Conservation (phyloP, 2,797 vertebrate genomes). For the Strix occidentalis region DNA sequence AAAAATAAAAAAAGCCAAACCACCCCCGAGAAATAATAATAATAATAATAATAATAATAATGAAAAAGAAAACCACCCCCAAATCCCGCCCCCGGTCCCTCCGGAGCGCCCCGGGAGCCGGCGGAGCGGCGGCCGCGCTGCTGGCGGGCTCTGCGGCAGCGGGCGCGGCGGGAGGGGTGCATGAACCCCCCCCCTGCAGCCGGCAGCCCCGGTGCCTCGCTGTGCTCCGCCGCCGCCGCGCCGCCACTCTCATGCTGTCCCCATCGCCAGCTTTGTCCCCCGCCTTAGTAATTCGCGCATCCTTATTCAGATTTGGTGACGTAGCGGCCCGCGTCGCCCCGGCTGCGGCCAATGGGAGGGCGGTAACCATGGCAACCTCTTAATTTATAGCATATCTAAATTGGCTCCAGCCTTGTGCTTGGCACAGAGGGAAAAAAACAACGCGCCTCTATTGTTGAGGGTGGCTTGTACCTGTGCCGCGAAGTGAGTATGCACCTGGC, state of each 20-base stretch:
- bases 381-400: constrained; percentile 91
- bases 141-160: constrained; percentile 20
- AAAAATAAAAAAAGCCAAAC: not conserved
- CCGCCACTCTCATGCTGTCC: constrained; percentile 84
- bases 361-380: constrained; percentile 89
- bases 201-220: constrained; percentile 41
- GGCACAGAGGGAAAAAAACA: constrained; percentile 80
- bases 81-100: not conserved
- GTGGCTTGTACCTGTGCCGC: constrained; percentile 75
- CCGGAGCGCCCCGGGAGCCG: not conserved
- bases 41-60: not conserved
- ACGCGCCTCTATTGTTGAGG: constrained; percentile 77
- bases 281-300: constrained; percentile 88
- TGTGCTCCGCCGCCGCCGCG: constrained; percentile 65
- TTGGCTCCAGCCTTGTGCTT: constrained; percentile 77
- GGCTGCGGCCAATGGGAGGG: constrained; percentile 82
- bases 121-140: not conserved
- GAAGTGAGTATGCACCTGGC: constrained; percentile 73
- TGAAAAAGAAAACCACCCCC: not conserved
- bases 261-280: constrained; percentile 89
- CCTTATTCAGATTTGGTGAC: constrained; percentile 94
- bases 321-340: constrained; percentile 79
- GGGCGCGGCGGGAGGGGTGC: constrained; percentile 48
- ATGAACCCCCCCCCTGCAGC: constrained; percentile 48
- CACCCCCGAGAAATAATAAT: not conserved